phyloP scores from a whole-genome alignment of 1,140 invertebrate genomes.

The Matsumurasca onukii region DNA sequence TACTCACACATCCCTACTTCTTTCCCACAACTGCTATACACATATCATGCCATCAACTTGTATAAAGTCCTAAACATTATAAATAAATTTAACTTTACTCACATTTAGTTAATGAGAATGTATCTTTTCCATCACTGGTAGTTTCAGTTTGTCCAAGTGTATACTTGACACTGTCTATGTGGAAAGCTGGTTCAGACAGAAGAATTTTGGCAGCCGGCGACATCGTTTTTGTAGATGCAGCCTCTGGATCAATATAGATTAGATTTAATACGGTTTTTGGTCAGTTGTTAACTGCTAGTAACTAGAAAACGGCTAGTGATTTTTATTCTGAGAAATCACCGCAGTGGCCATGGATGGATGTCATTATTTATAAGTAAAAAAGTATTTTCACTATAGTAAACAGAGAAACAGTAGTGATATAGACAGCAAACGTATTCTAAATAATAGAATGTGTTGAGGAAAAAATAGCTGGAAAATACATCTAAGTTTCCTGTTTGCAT shows the following conservation, averaged over 20 bases:
- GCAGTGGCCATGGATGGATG: not conserved
- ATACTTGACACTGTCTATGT: slow-evolving; percentile 2
- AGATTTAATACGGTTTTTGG: not conserved
- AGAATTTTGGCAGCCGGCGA: not conserved
- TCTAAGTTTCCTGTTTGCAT: too few relatives aligned
- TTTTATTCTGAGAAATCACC: not conserved
- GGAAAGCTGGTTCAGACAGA: slow-evolving; percentile 22
- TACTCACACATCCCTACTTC: too few relatives aligned
- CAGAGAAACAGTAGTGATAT: too few relatives aligned
- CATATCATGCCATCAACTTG: too few relatives aligned
- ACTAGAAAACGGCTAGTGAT: not conserved
- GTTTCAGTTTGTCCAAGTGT: slow-evolving; percentile 2
- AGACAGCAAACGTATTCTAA: too few relatives aligned
- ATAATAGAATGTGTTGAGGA: too few relatives aligned
- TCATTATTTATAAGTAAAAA: not conserved
- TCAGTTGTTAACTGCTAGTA: not conserved
- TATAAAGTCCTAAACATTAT: too few relatives aligned
- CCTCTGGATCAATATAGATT: not conserved
- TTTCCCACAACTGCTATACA: too few relatives aligned
- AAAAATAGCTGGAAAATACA: too few relatives aligned
- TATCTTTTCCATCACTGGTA: not conserved
- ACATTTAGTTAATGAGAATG: slow-evolving; percentile 17
- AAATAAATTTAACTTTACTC: not conserved
- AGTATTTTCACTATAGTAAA: not conserved
- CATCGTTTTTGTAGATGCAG: too few relatives aligned